Percentiles rank a stretch among this genome's conserved stretches.
Evolutionary conservation across 2,113 vertebrate species (phyloP).

Genomic region (Odocoileus hemionus): DNA sequence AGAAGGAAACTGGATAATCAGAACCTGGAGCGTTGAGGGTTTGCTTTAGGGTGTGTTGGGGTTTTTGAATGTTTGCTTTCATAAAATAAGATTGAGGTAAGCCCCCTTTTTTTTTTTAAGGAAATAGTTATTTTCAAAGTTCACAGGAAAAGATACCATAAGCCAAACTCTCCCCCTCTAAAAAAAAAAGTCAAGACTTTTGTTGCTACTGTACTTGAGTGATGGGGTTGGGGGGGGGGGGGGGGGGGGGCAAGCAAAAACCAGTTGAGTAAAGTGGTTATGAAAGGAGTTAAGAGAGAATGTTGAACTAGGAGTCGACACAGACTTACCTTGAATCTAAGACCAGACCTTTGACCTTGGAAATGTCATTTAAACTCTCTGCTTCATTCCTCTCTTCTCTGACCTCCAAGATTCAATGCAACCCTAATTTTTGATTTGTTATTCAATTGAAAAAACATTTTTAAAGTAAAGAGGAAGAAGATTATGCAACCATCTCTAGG

Average conservation of each 20-base stretch:
- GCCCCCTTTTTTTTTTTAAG: neutral
- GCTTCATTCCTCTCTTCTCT: neutral
- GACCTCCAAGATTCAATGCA: neutral
- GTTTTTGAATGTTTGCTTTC: conserved; percentile 38
- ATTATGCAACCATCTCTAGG: conserved; percentile 9
- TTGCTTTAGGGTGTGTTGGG: neutral
- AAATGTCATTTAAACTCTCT: neutral
- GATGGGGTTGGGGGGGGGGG: neutral
- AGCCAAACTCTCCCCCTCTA: neutral
- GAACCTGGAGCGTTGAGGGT: neutral
- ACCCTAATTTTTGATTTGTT: neutral
- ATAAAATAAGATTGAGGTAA: neutral
- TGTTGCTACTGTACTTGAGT: neutral
- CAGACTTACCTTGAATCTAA: neutral
- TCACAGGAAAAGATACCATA: neutral
- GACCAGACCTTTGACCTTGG: neutral
- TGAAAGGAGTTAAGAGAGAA: neutral
- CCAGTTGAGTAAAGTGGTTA: neutral
- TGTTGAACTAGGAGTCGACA: neutral
- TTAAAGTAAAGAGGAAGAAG: neutral
- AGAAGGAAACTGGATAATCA: neutral
- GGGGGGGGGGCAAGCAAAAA: neutral
- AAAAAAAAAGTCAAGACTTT: neutral
- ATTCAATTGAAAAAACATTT: neutral
- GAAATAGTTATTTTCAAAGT: conserved; percentile 25